Conservation (phyloP, 2,113 vertebrate species). For the Nesoenas mayeri region DNA sequence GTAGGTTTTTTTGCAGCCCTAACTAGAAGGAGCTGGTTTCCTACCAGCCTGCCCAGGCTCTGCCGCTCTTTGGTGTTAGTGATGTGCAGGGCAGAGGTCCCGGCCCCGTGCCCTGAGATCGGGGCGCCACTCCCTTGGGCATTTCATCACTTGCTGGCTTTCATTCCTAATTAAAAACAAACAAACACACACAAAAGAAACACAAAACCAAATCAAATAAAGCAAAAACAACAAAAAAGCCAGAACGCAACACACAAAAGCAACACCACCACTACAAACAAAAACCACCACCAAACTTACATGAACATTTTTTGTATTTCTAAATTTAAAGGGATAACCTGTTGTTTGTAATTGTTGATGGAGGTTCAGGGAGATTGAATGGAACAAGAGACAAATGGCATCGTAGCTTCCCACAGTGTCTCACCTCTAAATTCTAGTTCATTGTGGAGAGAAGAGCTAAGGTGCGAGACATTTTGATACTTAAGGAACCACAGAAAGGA, state of each 20-base stretch:
- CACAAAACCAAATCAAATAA: not conserved
- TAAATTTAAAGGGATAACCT: not conserved
- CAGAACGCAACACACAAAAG: too few relatives aligned
- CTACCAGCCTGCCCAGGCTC: not conserved
- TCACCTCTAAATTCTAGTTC: not conserved
- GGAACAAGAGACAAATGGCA: not conserved
- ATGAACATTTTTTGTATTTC: not conserved
- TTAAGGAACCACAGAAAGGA: not conserved
- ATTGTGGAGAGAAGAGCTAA: not conserved
- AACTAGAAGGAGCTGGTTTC: not conserved
- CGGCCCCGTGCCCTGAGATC: not conserved
- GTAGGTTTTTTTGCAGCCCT: not conserved
- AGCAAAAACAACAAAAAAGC: too few relatives aligned
- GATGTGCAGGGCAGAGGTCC: not conserved
- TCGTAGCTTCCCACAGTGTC: rapidly evolving
- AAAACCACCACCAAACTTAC: not conserved
- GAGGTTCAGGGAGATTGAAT: not conserved
- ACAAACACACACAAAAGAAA: too few relatives aligned
- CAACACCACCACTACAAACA: too few relatives aligned
- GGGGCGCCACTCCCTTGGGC: not conserved
- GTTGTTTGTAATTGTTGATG: not conserved
- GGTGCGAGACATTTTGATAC: not conserved
- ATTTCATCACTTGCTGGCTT: not conserved
- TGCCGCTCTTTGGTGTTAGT: not conserved
- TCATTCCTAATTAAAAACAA: not conserved